Percentiles rank a stretch among this genome's conserved stretches.
Conservation (phyloP, 2,797 vertebrate genomes). For the Vultur gryphus region DNA sequence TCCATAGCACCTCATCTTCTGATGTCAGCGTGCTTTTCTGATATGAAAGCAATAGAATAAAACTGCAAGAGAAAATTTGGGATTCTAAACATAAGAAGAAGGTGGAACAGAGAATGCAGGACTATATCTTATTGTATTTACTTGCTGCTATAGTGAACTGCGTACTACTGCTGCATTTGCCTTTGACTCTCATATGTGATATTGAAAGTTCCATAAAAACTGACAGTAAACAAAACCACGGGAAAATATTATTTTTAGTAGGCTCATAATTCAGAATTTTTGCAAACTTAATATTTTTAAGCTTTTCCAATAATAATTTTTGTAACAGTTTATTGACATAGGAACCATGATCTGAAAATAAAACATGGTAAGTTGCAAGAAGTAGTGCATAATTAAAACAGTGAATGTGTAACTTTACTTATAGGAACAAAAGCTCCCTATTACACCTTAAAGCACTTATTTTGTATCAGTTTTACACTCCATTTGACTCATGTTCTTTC, state of each 20-base stretch:
- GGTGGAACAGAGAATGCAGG: not conserved
- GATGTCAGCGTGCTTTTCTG: not conserved
- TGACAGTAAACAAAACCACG: not conserved
- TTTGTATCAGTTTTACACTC: not conserved
- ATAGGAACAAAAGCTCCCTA: not conserved
- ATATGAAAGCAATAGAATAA: not conserved
- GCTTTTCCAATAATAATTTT: not conserved
- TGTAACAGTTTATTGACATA: not conserved
- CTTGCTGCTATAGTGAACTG: not conserved
- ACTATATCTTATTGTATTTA: not conserved
- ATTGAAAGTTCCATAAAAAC: not conserved
- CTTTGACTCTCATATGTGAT: not conserved
- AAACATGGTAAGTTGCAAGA: not conserved
- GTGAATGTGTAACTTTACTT: not conserved
- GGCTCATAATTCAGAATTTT: not conserved
- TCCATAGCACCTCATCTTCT: not conserved
- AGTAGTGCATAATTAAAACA: not conserved
- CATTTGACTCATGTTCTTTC: not conserved
- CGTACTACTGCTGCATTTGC: not conserved
- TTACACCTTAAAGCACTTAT: not conserved
- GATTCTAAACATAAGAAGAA: not conserved
- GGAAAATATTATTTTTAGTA: not conserved
- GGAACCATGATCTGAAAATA: not conserved
- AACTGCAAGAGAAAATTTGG: not conserved
- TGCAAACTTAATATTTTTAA: not conserved